A percentile compares a stretch with the other conserved stretches of the same genome.
Conservation (phyloP, 1,140 invertebrate species). For the Anastrepha ludens region DNA sequence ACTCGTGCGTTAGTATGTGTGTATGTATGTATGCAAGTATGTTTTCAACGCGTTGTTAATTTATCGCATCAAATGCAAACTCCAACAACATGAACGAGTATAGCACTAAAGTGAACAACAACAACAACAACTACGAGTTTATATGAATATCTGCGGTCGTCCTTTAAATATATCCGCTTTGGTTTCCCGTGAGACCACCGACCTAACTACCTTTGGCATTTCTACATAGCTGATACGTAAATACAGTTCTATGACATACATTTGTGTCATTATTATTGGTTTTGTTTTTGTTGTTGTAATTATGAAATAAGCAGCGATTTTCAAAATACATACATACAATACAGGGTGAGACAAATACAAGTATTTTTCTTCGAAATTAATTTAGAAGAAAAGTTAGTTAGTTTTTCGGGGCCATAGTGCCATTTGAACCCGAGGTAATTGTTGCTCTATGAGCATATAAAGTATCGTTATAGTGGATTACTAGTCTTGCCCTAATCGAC, state of each 20-base stretch:
- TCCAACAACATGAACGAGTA: too few relatives aligned
- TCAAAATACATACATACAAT: not conserved
- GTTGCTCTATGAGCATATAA: too few relatives aligned
- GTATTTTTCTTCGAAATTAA: too few relatives aligned
- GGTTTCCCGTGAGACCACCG: not conserved
- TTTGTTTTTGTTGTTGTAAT: not conserved
- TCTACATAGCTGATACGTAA: too few relatives aligned
- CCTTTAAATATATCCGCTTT: not conserved
- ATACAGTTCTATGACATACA: not conserved
- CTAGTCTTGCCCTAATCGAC: too few relatives aligned
- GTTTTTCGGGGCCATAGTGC: too few relatives aligned
- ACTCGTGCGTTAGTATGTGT: not conserved
- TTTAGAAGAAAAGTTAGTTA: too few relatives aligned
- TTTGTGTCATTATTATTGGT: not conserved
- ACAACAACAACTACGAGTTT: not conserved
- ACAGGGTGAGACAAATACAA: not conserved
- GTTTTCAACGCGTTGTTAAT: slow-evolving; percentile 1
- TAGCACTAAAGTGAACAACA: not conserved
- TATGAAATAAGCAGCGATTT: slow-evolving; percentile 9
- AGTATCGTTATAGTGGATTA: too few relatives aligned
- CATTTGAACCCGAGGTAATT: too few relatives aligned
- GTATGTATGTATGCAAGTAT: too few relatives aligned
- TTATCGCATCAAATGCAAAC: not conserved
- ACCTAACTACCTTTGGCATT: too few relatives aligned
- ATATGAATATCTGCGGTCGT: not conserved